phyloP scores from a whole-genome alignment of 1,140 invertebrate genomes.

The Vanessa atalanta region DNA sequence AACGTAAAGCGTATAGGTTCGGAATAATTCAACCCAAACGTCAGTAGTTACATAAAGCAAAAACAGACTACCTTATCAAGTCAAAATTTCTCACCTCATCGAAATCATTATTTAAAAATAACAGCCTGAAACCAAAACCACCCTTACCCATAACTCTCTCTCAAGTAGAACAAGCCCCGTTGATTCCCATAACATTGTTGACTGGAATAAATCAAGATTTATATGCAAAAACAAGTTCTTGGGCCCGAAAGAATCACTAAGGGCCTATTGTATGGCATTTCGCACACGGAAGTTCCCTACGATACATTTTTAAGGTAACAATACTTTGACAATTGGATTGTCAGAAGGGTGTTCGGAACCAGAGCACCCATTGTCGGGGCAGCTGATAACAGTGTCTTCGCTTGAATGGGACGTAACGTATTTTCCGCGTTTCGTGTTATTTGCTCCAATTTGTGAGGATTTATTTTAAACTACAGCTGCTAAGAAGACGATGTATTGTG shows the following conservation, averaged over 20 bases:
- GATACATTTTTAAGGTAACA: conserved; percentile 45
- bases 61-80: conserved; percentile 1
- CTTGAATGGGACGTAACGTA: conserved; percentile 34
- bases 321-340: conserved; percentile 42
- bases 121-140: conserved; percentile 42
- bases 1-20: too few species aligned
- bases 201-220: conserved; percentile 74
- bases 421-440: conserved; percentile 39
- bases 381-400: conserved; percentile 54
- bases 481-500: neutral
- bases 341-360: conserved; percentile 55
- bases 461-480: conserved; percentile 40
- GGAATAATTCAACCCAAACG: too few species aligned
- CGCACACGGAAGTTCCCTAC: conserved; percentile 68
- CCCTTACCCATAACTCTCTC: conserved; percentile 28
- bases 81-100: conserved; percentile 52
- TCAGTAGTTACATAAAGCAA: too few species aligned
- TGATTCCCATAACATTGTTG: conserved; percentile 72
- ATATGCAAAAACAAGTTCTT: conserved; percentile 68
- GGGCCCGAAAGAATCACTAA: conserved; percentile 37
- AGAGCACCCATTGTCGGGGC: conserved; percentile 57
- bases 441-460: conserved; percentile 57
- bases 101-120: conserved; percentile 49
- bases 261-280: conserved; percentile 59
- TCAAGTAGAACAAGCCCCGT: conserved; percentile 34